Base-by-base conservation (phyloP, 2,797 vertebrate species). In the Alcedo atthis region DNA sequence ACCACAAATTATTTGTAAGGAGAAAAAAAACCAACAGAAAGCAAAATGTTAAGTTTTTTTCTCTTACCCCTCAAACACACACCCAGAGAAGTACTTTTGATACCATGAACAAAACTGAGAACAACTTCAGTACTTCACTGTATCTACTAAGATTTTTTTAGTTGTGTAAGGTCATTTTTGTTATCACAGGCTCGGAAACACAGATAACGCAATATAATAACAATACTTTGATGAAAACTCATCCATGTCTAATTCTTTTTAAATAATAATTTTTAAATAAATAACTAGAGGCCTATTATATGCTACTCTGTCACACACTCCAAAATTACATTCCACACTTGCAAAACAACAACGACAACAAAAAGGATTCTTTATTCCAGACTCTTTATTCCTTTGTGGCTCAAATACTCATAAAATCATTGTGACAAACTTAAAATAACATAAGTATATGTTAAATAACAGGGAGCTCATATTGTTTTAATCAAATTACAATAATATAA, bases 1-100 rank as follows among this genome's bases (percentile, higher is more conserved):
- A 97, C 96, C 96, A 97, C 95, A 96, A 93, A 97, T 97, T 96
- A 97, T 96, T 97, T 97, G 86, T 90, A 90, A 95, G 94, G 80
- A 92, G 87, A 81, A 77, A 79, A 68, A 87, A 96, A 94, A 92
- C 97, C 77, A 94, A 87, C 3, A 64, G 87, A 96, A 92, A 93
- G 75, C 35, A 95, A 94, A 95, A 96, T 87, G 74, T 90, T 94
- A 96, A 96, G 89, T 96, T 94, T 96, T 97, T 97, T 69, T 85
- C 88, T 59, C 67, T 19, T 58, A 33, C 51, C 12, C 22, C 19
- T 22, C 16, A 55, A 87, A 78, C 2, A 89, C 46, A 51, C 20
- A 82, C 22, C 40, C 63, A 75, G 62, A 94, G 63, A 67, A 46
- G 32, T 51, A 62, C 46, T 84, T 95, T 82, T 62, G 45, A 11